These are phyloP conservation scores for Ciconia boyciana DNA, from an alignment of 2,113 vertebrate species.

Conservation along the genomic window DNA sequence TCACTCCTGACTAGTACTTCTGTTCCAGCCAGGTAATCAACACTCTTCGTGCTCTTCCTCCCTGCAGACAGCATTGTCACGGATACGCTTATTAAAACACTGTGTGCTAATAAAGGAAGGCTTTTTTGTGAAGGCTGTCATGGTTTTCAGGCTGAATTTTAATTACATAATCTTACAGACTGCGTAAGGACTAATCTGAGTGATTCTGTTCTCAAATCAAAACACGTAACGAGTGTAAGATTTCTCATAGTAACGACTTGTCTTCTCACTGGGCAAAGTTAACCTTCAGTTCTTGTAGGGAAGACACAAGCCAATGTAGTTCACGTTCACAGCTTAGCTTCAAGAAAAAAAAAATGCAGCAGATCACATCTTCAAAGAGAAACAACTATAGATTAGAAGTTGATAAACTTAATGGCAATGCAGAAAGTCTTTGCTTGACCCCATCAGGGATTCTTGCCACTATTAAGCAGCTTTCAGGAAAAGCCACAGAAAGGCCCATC, in stretches of 20 bases:
- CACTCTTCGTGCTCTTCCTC: fast-evolving
- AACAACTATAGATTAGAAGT: not conserved
- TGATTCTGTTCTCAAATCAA: not conserved
- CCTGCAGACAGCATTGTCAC: not conserved
- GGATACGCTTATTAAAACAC: fast-evolving
- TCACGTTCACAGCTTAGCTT: not conserved
- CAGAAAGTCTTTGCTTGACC: not conserved
- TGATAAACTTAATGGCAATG: not conserved
- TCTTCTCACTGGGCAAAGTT: not conserved
- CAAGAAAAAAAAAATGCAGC: not conserved
- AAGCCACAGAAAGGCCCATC: not conserved
- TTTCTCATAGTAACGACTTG: not conserved
- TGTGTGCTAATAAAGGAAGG: not conserved
- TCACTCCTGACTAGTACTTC: not conserved
- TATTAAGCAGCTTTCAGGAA: not conserved
- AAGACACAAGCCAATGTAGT: not conserved
- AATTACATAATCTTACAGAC: not conserved
- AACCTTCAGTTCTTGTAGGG: not conserved
- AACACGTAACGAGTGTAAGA: not conserved
- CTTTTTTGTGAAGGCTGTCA: not conserved
- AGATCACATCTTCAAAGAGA: not conserved
- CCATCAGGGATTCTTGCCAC: not conserved
- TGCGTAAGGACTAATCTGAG: not conserved
- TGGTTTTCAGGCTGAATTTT: not conserved
- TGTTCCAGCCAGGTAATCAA: not conserved